Conservation (phyloP, 1,140 invertebrate species). For the Drosophila chauvacae region DNA sequence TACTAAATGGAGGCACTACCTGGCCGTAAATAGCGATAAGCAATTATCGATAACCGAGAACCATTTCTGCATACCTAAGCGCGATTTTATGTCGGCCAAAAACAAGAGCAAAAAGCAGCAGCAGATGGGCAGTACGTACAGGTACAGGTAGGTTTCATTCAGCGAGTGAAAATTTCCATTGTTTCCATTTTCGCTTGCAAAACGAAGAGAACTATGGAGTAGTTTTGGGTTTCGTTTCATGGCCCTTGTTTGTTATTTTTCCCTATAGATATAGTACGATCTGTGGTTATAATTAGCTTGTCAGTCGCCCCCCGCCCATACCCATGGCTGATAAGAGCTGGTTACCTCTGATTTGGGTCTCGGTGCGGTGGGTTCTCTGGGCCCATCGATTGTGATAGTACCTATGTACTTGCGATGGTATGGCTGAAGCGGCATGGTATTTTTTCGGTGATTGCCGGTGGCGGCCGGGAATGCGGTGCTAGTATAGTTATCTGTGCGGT, state of each 20-base stretch:
- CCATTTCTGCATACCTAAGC: conserved; percentile 68
- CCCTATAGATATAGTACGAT: conserved; percentile 44
- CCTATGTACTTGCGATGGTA: not conserved
- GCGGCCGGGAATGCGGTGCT: conserved; percentile 11
- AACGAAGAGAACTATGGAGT: not conserved
- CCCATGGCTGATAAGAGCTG: conserved; percentile 60
- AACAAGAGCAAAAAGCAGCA: conserved; percentile 12
- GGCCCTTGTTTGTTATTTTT: conserved; percentile 4
- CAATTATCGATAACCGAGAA: conserved; percentile 58
- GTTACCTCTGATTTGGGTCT: conserved; percentile 71
- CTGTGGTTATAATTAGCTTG: conserved; percentile 60
- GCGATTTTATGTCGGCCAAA: conserved; percentile 39
- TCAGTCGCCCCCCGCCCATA: conserved; percentile 30
- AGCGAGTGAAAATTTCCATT: conserved; percentile 42
- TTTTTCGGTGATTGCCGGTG: conserved; percentile 37
- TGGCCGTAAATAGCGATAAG: conserved; percentile 54
- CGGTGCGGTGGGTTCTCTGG: conserved; percentile 31
- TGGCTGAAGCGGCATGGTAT: not conserved
- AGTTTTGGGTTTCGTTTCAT: conserved; percentile 16
- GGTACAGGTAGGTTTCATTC: conserved; percentile 30
- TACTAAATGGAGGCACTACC: conserved; percentile 33
- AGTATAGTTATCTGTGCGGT: conserved; percentile 48
- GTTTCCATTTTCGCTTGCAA: conserved; percentile 21
- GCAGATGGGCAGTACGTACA: not conserved
- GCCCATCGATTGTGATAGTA: conserved; percentile 41